Conservation (phyloP, 2,113 vertebrate genomes). For the Ranitomeya imitator region DNA sequence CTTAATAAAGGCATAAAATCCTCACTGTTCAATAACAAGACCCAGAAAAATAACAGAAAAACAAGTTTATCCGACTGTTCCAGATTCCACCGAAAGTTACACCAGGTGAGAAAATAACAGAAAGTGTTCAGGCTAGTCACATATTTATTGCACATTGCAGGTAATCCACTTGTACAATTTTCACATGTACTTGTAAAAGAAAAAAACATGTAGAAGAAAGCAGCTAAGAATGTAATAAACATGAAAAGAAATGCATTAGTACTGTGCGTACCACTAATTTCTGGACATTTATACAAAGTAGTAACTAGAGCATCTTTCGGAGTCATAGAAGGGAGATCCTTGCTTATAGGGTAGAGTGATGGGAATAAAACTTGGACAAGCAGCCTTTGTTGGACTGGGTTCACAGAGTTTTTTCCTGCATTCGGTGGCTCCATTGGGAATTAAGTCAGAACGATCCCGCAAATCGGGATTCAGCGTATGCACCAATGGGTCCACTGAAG, state of each 20-base stretch:
- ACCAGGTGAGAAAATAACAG: conserved; percentile 16
- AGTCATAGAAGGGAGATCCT: no score
- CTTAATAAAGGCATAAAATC: conserved; percentile 21
- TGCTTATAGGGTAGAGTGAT: no score
- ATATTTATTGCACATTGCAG: not conserved
- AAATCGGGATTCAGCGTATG: no score
- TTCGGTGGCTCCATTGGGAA: no score
- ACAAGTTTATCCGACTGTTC: conserved; percentile 44
- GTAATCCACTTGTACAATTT: not conserved
- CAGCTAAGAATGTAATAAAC: not conserved
- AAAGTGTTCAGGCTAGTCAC: not conserved
- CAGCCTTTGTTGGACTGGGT: no score
- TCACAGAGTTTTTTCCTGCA: no score
- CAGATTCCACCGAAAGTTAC: conserved; percentile 18
- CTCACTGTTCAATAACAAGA: conserved; percentile 17
- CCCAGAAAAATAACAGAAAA: conserved; percentile 38
- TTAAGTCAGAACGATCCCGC: no score
- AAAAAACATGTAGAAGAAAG: not conserved
- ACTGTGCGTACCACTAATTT: no score
- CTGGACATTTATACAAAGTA: no score
- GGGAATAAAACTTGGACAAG: no score
- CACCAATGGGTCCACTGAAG: no score
- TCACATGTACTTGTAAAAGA: not conserved
- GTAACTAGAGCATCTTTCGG: no score
- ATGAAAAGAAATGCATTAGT: not conserved